Evolutionary conservation across 1,140 invertebrate species (phyloP), one percentile per base, ranked within the genome.

Genomic region (Leptinotarsa defecta): DNA sequence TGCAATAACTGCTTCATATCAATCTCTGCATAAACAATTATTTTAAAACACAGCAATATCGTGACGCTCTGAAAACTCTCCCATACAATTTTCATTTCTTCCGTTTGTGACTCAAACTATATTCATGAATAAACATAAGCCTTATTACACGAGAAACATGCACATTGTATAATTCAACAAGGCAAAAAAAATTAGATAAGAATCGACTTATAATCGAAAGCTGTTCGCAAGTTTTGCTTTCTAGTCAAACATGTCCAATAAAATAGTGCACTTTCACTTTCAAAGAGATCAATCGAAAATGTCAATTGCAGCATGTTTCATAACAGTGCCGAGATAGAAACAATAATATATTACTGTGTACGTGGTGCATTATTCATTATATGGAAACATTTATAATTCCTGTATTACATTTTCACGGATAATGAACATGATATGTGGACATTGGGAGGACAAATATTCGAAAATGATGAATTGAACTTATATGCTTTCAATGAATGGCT

Each of bases 231-330:
- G 65, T 68, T 68, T 22, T 24, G 43, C 72, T 77, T 77, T 74
- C 71, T 76, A 76, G 27, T 74, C 48, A 61, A 76, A 72, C 76
- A 77, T 73, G 71, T 69, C 48, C 68, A 77, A 77, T 74, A 77
- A 77, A 77, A 71, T 74, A 67, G 76, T 77, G 67, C 72, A 63
- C 76, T 77, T 77, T 77, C 76, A 77, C 76, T 77, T 77, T 73
- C 67, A 57, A 77, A 74, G 71, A 74, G 68, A 77, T 74, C 71
- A 68, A 76, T 76, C 71, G 48, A 77, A 57, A 75, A 77, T 74
- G 72, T 73, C 72, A 73, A 77, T 73, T 67, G 65, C 34, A 69
- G 43, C 52, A 68, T 48, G 71, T 76, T 71, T 76, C 71, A 43
- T 73, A 71, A 76, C 68, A 57, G n/a, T 68, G 15, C n/a, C 24